Base-by-base conservation (phyloP, 2,113 vertebrate genomes). In the Salvelinus namaycush region DNA sequence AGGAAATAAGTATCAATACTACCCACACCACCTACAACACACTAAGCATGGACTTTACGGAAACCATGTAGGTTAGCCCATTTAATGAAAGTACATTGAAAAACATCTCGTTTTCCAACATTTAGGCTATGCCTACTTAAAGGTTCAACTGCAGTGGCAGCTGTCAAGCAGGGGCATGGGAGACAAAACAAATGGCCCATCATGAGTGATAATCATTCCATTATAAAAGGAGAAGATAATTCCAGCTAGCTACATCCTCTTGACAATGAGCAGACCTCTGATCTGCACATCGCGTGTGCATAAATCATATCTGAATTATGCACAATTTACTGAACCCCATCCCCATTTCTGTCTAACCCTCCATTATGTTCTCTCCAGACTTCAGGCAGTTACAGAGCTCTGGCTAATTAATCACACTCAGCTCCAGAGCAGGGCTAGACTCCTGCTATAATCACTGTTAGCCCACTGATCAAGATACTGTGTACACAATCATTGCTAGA, bases 321-420 rank as follows among this genome's bases (percentile, higher is more conserved):
- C 31, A 16, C 34, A 34, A 69, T 69, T 69, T 69, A 34, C 68
- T 44, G 39, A 12, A 44, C 29, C 68, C 29, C 18, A n/a, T 12
- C 8, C 68, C 34, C 14, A 69, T 69, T 69, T 69, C 31, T 69
- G 29, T 69, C 31, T 69, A 69, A 34, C 68, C 68, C 68, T 69
- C 68, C 68, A 69, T 69, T 18, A 69, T 4, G 18, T 34, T 69
- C 14, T 18, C 16, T 69, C 18, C 34, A 34, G 18, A 39, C 31
- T 18, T 18, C 13, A 44, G 67, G 67, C 68, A 69, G 29, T 22
- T n/a, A 44, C 68, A 69, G 31, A n/a, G 68, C 68, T n/a, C 18
- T 18, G 34, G 20, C 29, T 69, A 69, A 69, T 69, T 18, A 69
- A 44, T 69, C 31, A 44, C 16, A 22, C 60, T 64, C 20, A 22